Evolutionary conservation across 2,888 invertebrate species (phyloP).

Genomic region (Apotomis turbidana): DNA sequence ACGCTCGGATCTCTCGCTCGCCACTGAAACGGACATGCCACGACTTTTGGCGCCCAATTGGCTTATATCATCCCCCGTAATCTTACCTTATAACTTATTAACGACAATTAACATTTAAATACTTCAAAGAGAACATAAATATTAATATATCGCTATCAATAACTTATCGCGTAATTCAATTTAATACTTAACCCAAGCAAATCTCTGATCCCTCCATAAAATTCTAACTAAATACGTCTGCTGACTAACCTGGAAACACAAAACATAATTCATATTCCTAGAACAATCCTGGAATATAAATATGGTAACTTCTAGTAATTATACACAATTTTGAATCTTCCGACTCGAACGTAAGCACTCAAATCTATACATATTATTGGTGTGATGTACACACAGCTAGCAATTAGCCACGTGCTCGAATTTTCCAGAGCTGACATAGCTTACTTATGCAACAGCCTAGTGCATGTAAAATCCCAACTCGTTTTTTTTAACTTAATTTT

Average conservation of each 20-base stretch:
- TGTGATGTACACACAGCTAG: constrained; percentile 17
- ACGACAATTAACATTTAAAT: too few species aligned
- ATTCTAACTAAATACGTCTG: constrained; percentile 9
- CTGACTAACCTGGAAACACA: constrained; percentile 13
- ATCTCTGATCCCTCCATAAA: constrained; percentile 11
- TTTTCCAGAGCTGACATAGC: constrained; percentile 36
- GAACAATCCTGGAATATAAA: constrained; percentile 21
- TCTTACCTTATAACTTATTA: too few species aligned
- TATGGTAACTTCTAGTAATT: background rate
- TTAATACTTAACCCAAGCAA: background rate
- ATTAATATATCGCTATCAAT: too few species aligned
- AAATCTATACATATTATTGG: background rate
- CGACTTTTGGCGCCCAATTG: too few species aligned
- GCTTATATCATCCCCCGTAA: too few species aligned
- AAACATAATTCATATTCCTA: constrained; percentile 18
- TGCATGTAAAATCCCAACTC: too few species aligned
- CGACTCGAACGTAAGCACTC: background rate
- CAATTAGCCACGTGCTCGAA: constrained; percentile 40
- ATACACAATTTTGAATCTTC: constrained; percentile 3
- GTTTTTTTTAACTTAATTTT: too few species aligned
- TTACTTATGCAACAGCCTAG: constrained; percentile 8
- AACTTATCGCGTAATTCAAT: too few species aligned
- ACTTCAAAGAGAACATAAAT: too few species aligned
- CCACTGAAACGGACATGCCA: too few species aligned
- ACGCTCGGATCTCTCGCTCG: too few species aligned